Base-by-base conservation (phyloP, 2,797 vertebrate species). In the Sebastes itinus region DNA sequence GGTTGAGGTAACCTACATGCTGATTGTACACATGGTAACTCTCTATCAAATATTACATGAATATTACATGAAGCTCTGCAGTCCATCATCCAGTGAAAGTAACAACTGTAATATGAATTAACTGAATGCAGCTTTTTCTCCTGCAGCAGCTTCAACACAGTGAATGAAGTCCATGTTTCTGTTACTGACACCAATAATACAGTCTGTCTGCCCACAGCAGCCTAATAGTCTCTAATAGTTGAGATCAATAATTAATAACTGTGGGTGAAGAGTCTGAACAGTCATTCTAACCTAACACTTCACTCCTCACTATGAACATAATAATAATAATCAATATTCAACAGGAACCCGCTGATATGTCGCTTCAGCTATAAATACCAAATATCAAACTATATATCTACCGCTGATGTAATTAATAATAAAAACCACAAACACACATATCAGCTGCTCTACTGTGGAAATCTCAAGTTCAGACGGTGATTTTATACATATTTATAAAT, bases 41-140 rank as follows among this genome's bases (percentile, higher is more conserved):
- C 3, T 9, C 2, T 9, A 42, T 42, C 0, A 42, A 16, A 42
- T 42, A 42, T 42, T 42, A 42, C 38, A 20, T 78, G 42, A 68
- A 80, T 76, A 72, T 54, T 60, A 42, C 54, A 75, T 78, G 54
- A 70, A 69, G 70, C 38, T n/a, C 28, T 25, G 22, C n/a, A 52
- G 27, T n/a, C 46, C 11, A 38, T 56, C 13, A 49, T 18, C 6
- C 23, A 25, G 32, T 23, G 20, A 28, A 28, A 72, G n/a, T n/a
- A 59, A 38, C 9, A 69, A 14, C 7, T 12, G 54, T 3, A 27
- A 7, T 18, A 6, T 55, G 28, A 42, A 60, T 11, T 11, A 7
- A 49, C 54, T 25, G 46, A 32, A 25, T 33, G 61, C 38, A 62
- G 56, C 23, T 46, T 25, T 33, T 8, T 16, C 27, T 6, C 12